A percentile compares a stretch with the other conserved stretches of the same genome.
phyloP scores from a whole-genome alignment of 1,140 invertebrate species.

The Drosophila obscura region DNA sequence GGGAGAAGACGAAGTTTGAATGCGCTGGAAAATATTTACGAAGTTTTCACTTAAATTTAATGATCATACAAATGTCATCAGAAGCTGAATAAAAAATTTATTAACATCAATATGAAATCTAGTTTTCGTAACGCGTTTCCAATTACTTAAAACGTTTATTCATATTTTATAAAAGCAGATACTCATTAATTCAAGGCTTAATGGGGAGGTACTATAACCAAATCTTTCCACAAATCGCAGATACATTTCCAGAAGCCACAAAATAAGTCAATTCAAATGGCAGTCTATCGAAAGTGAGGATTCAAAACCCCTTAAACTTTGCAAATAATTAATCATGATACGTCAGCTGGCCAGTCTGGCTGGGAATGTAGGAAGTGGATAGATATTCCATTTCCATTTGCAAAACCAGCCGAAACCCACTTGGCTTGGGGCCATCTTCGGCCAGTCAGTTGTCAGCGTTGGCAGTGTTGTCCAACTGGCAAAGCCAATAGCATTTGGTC shows the following conservation, averaged over 20 bases:
- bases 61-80: conserved; percentile 8
- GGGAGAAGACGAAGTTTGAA: not conserved
- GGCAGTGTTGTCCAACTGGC: conserved; percentile 35
- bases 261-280: conserved; percentile 31
- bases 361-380: conserved; percentile 37
- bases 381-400: conserved; percentile 11
- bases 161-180: too few relatives aligned
- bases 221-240: not conserved
- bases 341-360: conserved; percentile 20
- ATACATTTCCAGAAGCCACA: not conserved
- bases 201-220: too few relatives aligned
- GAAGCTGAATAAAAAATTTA: not conserved
- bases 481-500: conserved; percentile 53
- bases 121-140: too few relatives aligned
- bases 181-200: too few relatives aligned
- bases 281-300: conserved; percentile 45
- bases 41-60: conserved; percentile 20
- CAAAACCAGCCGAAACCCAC: conserved; percentile 23
- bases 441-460: conserved; percentile 45
- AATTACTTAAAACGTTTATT: not conserved
- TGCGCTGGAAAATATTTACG: conserved; percentile 15
- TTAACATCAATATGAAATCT: not conserved
- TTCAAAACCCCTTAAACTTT: conserved; percentile 41
- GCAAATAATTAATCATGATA: conserved; percentile 61
- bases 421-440: conserved; percentile 40